A percentile compares a stretch with the other conserved stretches of the same genome.
Conservation (phyloP, 2,888 invertebrate species). For the Dichetophora obliterata region DNA sequence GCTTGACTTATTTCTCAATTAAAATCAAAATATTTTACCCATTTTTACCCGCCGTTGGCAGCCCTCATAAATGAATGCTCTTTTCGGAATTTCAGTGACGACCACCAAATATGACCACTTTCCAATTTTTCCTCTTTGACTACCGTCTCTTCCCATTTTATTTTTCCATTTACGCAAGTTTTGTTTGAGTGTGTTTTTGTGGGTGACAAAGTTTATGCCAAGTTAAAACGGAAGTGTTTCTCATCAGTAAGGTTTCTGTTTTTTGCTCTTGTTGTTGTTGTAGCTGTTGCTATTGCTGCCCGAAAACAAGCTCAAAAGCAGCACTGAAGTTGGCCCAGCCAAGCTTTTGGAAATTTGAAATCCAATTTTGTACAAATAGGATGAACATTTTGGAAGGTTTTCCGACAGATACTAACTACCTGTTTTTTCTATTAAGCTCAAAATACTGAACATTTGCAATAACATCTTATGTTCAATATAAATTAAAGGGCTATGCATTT, state of each 20-base stretch:
- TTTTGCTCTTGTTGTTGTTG: conserved; percentile 25
- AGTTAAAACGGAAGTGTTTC: conserved; percentile 34
- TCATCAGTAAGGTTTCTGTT: background rate
- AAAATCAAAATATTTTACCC: conserved; percentile 28
- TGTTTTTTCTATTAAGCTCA: too few species aligned
- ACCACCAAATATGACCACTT: conserved; percentile 34
- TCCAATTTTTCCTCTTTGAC: conserved; percentile 30
- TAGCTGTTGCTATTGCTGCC: background rate
- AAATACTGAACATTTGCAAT: too few species aligned
- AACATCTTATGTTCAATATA: too few species aligned
- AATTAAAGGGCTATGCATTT: too few species aligned
- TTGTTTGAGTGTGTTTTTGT: background rate
- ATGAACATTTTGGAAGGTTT: conserved; percentile 30
- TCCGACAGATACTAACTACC: background rate
- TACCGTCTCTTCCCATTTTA: background rate
- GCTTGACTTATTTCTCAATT: conserved; percentile 37
- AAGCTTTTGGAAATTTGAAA: conserved; percentile 35
- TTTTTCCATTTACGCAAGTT: conserved; percentile 18
- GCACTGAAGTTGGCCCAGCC: background rate
- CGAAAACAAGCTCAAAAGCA: background rate
- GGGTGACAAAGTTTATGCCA: conserved; percentile 18
- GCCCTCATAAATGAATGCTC: background rate
- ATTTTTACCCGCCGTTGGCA: background rate
- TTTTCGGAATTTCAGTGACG: conserved; percentile 2
- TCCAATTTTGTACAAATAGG: conserved; percentile 38